Evolutionary conservation across 2,797 vertebrate genomes (phyloP), one percentile per base, ranked within the genome.

Genomic region (Myotis myotis): DNA sequence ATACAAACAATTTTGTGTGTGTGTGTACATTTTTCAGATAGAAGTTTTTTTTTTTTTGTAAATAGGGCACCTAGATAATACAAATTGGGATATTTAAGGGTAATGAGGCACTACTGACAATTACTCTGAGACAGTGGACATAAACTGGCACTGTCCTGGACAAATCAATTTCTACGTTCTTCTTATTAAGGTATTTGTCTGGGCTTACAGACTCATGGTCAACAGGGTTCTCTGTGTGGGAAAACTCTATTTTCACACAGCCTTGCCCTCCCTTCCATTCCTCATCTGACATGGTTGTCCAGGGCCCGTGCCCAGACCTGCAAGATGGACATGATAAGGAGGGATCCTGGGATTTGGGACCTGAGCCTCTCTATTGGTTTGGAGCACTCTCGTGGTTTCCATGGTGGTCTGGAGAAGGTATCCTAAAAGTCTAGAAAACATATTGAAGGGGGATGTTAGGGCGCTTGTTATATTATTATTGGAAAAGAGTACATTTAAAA

Each of bases 151-250:
- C 20, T 76, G 12, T 16, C 12, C 3, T 25, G 5, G 30, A 20
- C 51, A 62, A 70, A 64, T 16, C 33, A 62, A 22, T 41, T 76
- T 25, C 5, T 23, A 72, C 16, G 2, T 72, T 82, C n/a, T 83
- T 44, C 49, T 91, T 94, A 51, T 87, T 88, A 72, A 72, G 41
- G 75, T 82, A 72, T 17, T 87, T 92, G 4, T 33, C 38, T 85
- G 33, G 75, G 60, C 86, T 92, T 89, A 38, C 30, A 16, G 41
- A 36, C 60, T 23, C n/a, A 8, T 80, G 23, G 41, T 90, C 10
- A 72, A 4, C 13, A 82, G n/a, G 5, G 8, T 17, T 76, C 36
- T 87, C 25, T 53, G 60, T 30, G 19, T 85, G 94, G 38, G 9
- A 87, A 85, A 93, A 70, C 44, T 87, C 41, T 76, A 33, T 33